These are phyloP conservation scores for Hermaeophaga mercurialis DNA, from an alignment of 2,888 invertebrate genomes.

Conservation along the genomic window DNA sequence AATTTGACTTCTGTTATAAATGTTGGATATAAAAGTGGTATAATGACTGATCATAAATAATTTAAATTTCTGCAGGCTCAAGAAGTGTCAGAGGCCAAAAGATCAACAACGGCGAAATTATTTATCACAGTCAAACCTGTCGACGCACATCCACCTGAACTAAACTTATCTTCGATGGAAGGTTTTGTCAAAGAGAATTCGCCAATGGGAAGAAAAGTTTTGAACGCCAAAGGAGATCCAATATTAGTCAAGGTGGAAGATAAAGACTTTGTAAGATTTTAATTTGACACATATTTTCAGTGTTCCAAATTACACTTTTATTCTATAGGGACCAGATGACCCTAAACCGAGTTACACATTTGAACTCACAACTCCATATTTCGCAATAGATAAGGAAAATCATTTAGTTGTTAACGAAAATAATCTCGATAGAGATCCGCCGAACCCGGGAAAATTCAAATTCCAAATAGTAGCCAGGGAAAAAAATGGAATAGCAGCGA, in stretches of 20 bases:
- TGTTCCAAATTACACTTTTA: not conserved
- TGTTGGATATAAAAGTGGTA: no score
- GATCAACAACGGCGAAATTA: constrained; percentile 83
- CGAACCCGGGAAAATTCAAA: constrained; percentile 80
- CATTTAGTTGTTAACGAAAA: constrained; percentile 80
- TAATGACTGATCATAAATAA: no score
- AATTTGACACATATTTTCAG: not conserved
- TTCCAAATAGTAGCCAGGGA: constrained; percentile 90
- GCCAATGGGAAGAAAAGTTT: constrained; percentile 79
- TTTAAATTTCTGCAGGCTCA: constrained; percentile 68
- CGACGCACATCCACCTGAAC: constrained; percentile 83
- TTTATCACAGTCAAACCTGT: constrained; percentile 83
- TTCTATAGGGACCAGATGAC: constrained; percentile 75
- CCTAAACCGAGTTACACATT: constrained; percentile 79
- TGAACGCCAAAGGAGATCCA: constrained; percentile 69
- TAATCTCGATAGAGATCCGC: constrained; percentile 84
- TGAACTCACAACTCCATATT: constrained; percentile 84
- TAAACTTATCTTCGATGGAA: constrained; percentile 71
- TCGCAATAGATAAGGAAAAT: constrained; percentile 76
- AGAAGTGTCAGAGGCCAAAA: constrained; percentile 76
- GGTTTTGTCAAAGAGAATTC: constrained; percentile 87
- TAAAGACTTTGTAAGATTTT: constrained; percentile 77
- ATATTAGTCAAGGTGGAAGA: constrained; percentile 79
- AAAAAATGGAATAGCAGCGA: constrained; percentile 76
- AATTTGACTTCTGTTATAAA: no score